phyloP scores from a whole-genome alignment of 2,888 invertebrate genomes.

The Drosophila robusta region DNA sequence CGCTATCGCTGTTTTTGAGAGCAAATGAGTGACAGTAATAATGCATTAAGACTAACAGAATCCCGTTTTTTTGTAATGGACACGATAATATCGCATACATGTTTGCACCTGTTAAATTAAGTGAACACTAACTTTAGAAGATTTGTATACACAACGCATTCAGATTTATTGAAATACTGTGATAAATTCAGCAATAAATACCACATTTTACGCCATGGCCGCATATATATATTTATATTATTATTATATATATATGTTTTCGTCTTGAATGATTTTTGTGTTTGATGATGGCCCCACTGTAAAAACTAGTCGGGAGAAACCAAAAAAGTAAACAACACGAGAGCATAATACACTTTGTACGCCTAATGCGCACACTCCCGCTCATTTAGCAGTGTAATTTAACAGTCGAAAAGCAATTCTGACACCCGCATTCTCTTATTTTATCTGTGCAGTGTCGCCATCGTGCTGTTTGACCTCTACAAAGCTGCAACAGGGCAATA shows the following conservation, averaged over 20 bases:
- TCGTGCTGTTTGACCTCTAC: conserved; percentile 37
- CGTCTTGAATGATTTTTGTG: not conserved
- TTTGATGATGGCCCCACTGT: conserved; percentile 29
- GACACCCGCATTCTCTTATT: conserved; percentile 3
- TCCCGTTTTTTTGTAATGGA: conserved; percentile 14
- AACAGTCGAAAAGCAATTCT: conserved; percentile 4
- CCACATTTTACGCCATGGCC: not conserved
- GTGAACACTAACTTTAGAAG: not conserved
- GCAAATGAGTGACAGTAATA: conserved; percentile 10
- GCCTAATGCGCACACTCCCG: conserved; percentile 41
- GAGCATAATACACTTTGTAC: conserved; percentile 19
- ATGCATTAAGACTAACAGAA: conserved; percentile 8
- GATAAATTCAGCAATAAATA: not conserved
- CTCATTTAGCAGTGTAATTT: conserved; percentile 5
- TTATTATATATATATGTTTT: not conserved
- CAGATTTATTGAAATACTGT: not conserved
- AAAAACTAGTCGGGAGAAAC: conserved; percentile 30
- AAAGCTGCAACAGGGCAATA: conserved; percentile 23
- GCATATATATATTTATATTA: no score
- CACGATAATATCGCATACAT: not conserved
- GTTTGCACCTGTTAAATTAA: not conserved
- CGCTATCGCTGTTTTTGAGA: conserved; percentile 12
- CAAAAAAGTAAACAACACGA: conserved; percentile 47
- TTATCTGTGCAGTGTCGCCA: conserved; percentile 18
- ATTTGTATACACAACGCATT: not conserved